These are phyloP conservation scores for Physeter macrocephalus DNA, from an alignment of 2,113 vertebrate species.

Conservation along the genomic window DNA sequence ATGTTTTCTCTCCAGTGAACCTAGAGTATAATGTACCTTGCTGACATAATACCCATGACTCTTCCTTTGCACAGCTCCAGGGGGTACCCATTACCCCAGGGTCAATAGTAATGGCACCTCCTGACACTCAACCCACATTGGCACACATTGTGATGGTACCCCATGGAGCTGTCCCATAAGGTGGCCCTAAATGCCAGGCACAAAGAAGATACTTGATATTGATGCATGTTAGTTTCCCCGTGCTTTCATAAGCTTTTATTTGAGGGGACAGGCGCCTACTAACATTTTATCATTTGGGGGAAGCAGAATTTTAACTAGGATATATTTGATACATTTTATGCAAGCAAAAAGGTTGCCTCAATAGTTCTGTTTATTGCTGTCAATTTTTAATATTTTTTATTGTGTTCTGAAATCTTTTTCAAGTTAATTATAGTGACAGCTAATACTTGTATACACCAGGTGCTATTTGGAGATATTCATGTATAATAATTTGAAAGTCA, in stretches of 20 bases:
- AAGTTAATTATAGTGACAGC: not conserved
- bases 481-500: not conserved
- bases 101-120: not conserved
- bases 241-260: not conserved
- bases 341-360: not conserved
- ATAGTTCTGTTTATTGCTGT: not conserved
- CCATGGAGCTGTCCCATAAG: no score
- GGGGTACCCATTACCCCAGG: fast-evolving
- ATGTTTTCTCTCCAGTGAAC: not conserved
- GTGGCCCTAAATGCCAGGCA: not conserved
- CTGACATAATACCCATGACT: not conserved
- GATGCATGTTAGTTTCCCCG: not conserved
- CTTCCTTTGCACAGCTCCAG: not conserved
- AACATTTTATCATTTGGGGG: not conserved
- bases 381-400: not conserved
- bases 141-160: fast-evolving
- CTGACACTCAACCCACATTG: not conserved
- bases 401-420: not conserved
- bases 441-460: not conserved
- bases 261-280: not conserved
- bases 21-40: not conserved
- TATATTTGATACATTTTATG: not conserved
- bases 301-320: not conserved
- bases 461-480: not conserved
- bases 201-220: not conserved